Conservation (phyloP, 2,888 invertebrate species). For the Yponomeuta sedellus region DNA sequence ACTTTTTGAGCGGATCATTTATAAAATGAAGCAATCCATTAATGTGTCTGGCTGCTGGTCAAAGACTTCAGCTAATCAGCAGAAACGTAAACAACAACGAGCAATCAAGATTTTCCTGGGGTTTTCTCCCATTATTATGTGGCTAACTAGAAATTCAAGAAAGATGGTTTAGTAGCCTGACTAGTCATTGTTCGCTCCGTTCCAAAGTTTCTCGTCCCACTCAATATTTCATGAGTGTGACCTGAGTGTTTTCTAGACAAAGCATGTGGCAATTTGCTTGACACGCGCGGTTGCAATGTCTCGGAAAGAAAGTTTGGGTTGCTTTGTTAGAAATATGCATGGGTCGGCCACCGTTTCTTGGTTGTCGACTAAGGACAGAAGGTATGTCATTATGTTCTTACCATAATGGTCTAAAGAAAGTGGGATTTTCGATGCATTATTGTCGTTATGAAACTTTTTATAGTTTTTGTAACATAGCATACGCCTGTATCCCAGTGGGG, state of each 20-base stretch:
- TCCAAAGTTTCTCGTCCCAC: background rate
- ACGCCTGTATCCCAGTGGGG: too few species aligned
- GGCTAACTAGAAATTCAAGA: background rate
- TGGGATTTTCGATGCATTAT: too few species aligned
- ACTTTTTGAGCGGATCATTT: too few species aligned
- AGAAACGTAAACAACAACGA: background rate
- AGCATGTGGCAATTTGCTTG: background rate
- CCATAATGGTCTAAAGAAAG: too few species aligned
- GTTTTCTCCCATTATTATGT: slow-evolving; percentile 3
- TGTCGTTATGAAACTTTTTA: too few species aligned
- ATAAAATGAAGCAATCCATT: too few species aligned
- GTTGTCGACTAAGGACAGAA: too few species aligned
- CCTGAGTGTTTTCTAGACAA: background rate
- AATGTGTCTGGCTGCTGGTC: too few species aligned
- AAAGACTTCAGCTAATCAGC: too few species aligned
- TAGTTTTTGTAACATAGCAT: too few species aligned
- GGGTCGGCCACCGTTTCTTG: too few species aligned
- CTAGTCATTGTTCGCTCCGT: background rate
- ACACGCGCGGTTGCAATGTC: background rate
- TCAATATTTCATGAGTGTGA: background rate
- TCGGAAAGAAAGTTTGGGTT: background rate
- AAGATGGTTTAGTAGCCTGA: background rate
- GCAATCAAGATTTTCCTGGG: background rate
- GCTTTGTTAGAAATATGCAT: background rate
- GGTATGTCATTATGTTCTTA: too few species aligned